Evolutionary conservation across 2,797 vertebrate species (phyloP), one percentile per base, ranked within the genome.

Genomic region (Taeniopygia guttata): DNA sequence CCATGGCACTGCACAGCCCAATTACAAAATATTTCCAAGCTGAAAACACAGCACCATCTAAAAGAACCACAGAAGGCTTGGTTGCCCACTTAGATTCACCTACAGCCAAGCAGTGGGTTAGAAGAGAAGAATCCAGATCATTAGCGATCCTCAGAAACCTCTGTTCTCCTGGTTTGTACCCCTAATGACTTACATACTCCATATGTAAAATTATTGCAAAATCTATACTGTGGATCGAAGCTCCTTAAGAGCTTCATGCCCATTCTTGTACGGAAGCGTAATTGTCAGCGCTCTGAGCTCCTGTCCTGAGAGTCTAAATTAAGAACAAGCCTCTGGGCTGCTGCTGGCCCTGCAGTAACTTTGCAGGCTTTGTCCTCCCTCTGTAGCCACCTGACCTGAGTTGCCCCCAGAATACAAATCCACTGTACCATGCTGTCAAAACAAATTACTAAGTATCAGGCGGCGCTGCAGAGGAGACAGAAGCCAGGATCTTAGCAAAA

Each of bases 271-370:
- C 0, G 0, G 79, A 68, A 91, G 52, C 9, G 3, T 84, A 81
- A 81, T 80, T 59, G 49, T 55, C 64, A 51, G 75, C 17, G 18
- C 43, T 86, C 73, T 4, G 21, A 86, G 92, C 84, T 91, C 74
- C 79, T 92, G 78, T 91, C 82, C 83, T 88, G 83, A 79, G 79
- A 96, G 48, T 86, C 94, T 97, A 94, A 96, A 96, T 94, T 93
- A 92, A 84, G 94, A 96, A 79, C 87, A 91, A 91, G 91, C 89
- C 89, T 58, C 77, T 93, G 82, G 92, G 91, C 73, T 95, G 94
- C 87, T 93, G 48, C 76, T 86, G 32, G 87, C 74, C 59, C 63
- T 91, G 87, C 87, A 91, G 76, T 66, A 93, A 60, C 92, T 91
- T 94, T 79, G 82, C 48, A 89, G 76, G 62, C 73, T 96, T 91